Evolutionary conservation across 2,113 vertebrate genomes (phyloP).

Genomic region (human (Homo sapiens)): DNA sequence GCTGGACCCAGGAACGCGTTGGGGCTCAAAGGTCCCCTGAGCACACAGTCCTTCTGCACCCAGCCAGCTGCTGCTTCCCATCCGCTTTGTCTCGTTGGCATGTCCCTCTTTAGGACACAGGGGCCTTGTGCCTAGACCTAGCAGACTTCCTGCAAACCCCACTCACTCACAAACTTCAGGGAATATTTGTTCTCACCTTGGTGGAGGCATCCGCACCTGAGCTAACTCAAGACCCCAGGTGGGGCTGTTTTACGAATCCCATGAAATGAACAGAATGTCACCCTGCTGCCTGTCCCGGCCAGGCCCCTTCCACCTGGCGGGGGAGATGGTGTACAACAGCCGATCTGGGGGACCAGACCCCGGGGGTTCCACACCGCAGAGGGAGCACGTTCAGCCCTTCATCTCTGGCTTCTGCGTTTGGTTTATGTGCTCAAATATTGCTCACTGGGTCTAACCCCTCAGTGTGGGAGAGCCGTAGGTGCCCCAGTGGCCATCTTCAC

Average conservation of each 20-base stretch:
- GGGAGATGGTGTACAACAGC: accelerated
- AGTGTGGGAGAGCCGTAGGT: accelerated
- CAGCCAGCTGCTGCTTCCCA: neutral
- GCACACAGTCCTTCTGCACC: accelerated
- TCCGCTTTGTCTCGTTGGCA: neutral
- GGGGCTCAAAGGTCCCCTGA: neutral
- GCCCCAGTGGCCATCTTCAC: neutral
- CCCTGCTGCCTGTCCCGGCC: neutral
- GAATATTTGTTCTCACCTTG: accelerated
- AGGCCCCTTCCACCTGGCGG: neutral
- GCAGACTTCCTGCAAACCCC: neutral
- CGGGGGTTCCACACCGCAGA: accelerated
- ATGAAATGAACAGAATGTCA: neutral
- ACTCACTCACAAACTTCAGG: neutral
- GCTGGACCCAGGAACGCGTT: accelerated
- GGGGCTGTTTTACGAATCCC: neutral
- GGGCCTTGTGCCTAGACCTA: neutral
- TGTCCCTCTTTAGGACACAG: accelerated
- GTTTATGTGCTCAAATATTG: accelerated
- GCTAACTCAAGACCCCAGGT: neutral
- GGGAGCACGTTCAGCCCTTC: accelerated
- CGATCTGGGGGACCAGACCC: neutral
- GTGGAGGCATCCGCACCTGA: accelerated
- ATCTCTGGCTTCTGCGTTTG: neutral
- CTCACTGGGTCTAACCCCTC: neutral